Evolutionary conservation across 2,888 invertebrate genomes (phyloP), one percentile per base, ranked within the genome.

Genomic region (Caenorhabditis parvicauda): DNA sequence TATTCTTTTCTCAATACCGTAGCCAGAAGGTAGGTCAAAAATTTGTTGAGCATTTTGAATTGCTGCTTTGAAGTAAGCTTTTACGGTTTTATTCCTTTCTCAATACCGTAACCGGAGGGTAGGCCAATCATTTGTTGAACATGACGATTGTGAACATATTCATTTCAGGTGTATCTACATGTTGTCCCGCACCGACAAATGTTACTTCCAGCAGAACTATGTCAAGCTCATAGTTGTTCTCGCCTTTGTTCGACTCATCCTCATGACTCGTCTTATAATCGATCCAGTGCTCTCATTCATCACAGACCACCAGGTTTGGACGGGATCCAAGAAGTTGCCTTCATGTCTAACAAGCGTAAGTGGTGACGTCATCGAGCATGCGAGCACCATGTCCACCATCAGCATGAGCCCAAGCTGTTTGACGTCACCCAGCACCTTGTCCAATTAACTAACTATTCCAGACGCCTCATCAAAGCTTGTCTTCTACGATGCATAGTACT

Each of bases 231-330:
- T 72, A 64, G 51, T 67, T n/a, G 41, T 73, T 0, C 45, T 74
- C 4, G 66, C 66, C n/a, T 57, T 66, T 19, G 65, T 67, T 17
- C 55, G 68, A 52, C 54, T 58, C 14, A 64, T 67, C 28, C 48
- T 78, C 4, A 57, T 78, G 1, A 43, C 72, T 12, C 49, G 78
- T 22, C 75, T 77, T 43, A 63, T 74, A 28, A 43, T 77, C 28
- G 78, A 78, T 56, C 78, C 78, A 0, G 62, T 78, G 27, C 42
- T 78, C 2, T 63, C 70, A 12, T 79, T 75, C 46, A 56, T 79
- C 32, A 78, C 76, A 1, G 78, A 78, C 47, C 70, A 74, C 52
- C 78, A 78, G 59, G 74, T 71, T 44, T 32, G 41, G 27, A 32
- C 27, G n/a, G 2, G 12, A 14, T 29, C n/a, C 21, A 12, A n/a